Base-by-base conservation (phyloP, 2,113 vertebrate species). In the Baryphthengus martii region DNA sequence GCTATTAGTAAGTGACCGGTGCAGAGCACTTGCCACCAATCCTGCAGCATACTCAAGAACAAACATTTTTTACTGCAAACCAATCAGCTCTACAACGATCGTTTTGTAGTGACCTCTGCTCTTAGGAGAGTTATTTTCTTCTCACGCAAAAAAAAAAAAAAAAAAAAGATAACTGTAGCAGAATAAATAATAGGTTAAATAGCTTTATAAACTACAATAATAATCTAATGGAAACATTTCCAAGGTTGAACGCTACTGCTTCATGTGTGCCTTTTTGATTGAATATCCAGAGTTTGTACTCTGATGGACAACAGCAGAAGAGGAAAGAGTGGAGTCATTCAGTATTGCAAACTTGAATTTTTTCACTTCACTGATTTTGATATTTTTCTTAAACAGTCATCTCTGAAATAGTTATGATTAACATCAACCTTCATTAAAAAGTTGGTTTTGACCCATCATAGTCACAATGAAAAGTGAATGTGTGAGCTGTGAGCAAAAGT, bases 141-240 rank as follows among this genome's bases (percentile, higher is more conserved):
- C 62, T 67, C 31, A 73, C 80, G 88, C 33, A 45, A 61, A 86
- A 71, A 45, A 15, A 45, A 45, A 45, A 15, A 45, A 52, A 52
- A 7, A 28, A 52, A 81, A 74, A 75, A 26, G 25, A 53, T 74
- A 88, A 83, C 45, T 86, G 59, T 65, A 88, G 59, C 50, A 92
- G 70, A 89, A 93, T 88, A 95, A 88, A 86, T 81, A 86, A 78
- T 47, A 90, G 11, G 7, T 93, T 92, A 95, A 83, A 84, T 67
- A 83, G 35, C 68, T 85, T 89, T 59, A 84, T 56, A 88, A 81
- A 26, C 44, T 89, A 23, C 85, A 56, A 76, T 88, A 94, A 55
- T 26, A 84, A 18, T 23, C 74, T 70, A 73, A 88, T 58, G 45
- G 70, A 93, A 94, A 78, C 17, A 66, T 83, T 92, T 94, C 80